A percentile compares a stretch with the other conserved stretches of the same genome.
These are phyloP conservation scores for Butastur rufipennis DNA, from an alignment of 2,113 vertebrate species.

Conservation along the genomic window DNA sequence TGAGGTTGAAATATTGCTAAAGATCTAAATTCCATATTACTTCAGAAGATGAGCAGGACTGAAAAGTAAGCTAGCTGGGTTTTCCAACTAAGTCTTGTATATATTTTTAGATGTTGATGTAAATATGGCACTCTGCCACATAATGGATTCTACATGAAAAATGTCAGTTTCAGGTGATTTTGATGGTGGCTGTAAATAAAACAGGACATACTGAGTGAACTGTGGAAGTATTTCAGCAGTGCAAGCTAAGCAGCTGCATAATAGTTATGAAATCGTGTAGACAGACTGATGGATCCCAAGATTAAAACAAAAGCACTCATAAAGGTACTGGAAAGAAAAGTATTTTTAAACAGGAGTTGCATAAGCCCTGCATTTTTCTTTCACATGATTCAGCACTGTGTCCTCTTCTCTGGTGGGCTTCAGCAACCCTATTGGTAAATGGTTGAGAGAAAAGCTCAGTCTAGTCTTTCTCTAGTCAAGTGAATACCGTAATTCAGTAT, in stretches of 20 bases:
- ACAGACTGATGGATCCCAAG: conserved; percentile 8
- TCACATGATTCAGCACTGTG: not conserved
- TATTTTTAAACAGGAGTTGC: not conserved
- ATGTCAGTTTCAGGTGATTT: conserved; percentile 25
- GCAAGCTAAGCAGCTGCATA: conserved; percentile 28
- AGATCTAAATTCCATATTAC: not conserved
- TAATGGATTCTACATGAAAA: conserved; percentile 11
- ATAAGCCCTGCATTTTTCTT: not conserved
- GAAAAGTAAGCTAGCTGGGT: not conserved
- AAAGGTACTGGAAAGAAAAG: not conserved
- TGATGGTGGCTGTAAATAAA: conserved; percentile 30
- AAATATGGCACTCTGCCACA: not conserved
- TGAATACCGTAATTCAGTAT: not conserved
- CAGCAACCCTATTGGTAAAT: not conserved
- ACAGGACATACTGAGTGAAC: not conserved
- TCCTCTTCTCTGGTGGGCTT: not conserved
- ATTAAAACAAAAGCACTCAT: not conserved
- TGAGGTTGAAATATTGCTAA: not conserved
- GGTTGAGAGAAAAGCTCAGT: not conserved
- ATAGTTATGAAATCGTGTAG: conserved; percentile 22
- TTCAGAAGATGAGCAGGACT: not conserved
- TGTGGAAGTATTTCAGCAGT: conserved; percentile 1
- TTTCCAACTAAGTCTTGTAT: not conserved
- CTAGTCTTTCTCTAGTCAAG: not conserved
- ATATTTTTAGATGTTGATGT: not conserved